Base-by-base conservation (phyloP, 2,888 invertebrate species). In the Apeira syringaria region DNA sequence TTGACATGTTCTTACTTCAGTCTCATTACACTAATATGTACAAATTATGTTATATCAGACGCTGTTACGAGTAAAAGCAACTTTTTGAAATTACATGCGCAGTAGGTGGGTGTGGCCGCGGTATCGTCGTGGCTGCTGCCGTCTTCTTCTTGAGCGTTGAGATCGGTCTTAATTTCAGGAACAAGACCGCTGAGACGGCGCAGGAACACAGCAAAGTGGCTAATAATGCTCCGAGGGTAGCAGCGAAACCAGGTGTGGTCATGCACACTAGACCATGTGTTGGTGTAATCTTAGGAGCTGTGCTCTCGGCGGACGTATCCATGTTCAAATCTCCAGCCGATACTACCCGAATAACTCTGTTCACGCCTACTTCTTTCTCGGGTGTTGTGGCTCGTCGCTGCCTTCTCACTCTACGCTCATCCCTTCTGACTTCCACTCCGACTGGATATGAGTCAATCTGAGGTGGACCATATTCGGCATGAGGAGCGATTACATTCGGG, bases 191-290 rank as follows among this genome's bases (percentile, higher is more conserved):
- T 33, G 97, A 97, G 53, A 97, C 92, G 18, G 96, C 90, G 72
- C 97, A 98, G 5, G 97, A 97, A 44, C 95, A 93, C 41, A 97
- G 88, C 57, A 98, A 88, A 35, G 97, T 95, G 37, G 94, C 95
- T 45, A 98, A 91, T 12, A 98, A 91, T 30, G 97, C 92, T 34
- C 97, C 93, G 15, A 98, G 90, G 15, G 97, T 96, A 18, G 96
- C 95, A 24, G 97, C 95, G 68, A 98, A 98, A 6, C 97, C 97
- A n/a, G 97, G 95, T 2, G 97, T 97, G 0, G 97, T 97, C 97
- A 98, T 97, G 80, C 97, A 98, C 53, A 98, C 97, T 49, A 97
- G 87, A 2, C 94, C 92, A 2, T 96, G 95, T 0, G 96, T 92
- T 7, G 92, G 91, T 29, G 91, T 85, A 2, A 92, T 91, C 51